Percentiles rank a stretch among this genome's conserved stretches.
These are phyloP conservation scores for Myathropa florea DNA, from an alignment of 2,888 invertebrate genomes.

Conservation along the genomic window DNA sequence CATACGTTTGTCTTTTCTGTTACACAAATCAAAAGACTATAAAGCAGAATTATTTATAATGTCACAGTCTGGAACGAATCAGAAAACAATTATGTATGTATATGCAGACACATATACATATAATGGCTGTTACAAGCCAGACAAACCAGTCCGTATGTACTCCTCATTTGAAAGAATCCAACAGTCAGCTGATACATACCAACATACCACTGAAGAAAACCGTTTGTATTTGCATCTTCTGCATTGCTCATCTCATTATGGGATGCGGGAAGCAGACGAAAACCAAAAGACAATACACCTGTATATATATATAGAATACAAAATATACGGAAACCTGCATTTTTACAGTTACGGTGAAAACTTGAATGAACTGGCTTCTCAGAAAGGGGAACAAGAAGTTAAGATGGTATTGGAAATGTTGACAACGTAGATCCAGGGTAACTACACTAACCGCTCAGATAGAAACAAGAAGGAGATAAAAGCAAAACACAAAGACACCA, in stretches of 20 bases:
- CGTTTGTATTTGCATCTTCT: conserved; percentile 42
- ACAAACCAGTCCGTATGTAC: background rate
- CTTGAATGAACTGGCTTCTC: conserved; percentile 45
- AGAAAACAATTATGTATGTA: background rate
- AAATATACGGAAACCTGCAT: conserved; percentile 49
- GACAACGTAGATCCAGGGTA: conserved; percentile 22
- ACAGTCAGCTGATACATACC: conserved; percentile 51
- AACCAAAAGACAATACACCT: conserved; percentile 54
- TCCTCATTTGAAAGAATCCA: conserved; percentile 21
- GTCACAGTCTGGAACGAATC: background rate
- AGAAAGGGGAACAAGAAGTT: conserved; percentile 5
- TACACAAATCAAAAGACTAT: background rate
- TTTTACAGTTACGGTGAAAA: conserved; percentile 64
- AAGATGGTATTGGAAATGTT: conserved; percentile 17
- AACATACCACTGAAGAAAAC: conserved; percentile 10
- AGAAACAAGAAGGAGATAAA: conserved; percentile 21
- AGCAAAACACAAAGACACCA: conserved; percentile 42
- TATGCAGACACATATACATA: background rate
- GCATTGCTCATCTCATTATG: conserved; percentile 40
- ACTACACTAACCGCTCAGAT: conserved; percentile 8
- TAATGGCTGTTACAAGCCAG: background rate
- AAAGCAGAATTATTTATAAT: background rate
- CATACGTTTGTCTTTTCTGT: background rate
- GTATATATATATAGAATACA: too few relatives aligned
- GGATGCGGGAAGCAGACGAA: conserved; percentile 45